These are phyloP conservation scores for Apotomis capreana DNA, from an alignment of 2,888 invertebrate genomes.

Conservation along the genomic window DNA sequence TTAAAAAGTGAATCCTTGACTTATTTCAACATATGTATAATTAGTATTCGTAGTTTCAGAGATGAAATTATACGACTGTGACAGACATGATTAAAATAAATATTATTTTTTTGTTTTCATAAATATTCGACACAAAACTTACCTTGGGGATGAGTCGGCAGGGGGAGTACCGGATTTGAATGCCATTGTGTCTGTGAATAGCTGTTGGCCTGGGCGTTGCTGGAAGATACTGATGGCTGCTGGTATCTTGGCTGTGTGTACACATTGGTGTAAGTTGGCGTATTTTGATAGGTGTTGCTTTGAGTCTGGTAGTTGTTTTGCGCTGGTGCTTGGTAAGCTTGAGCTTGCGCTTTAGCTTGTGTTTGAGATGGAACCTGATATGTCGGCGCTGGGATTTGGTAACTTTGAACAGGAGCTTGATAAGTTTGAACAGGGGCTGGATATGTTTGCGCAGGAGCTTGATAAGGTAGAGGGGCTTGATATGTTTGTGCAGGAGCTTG, in stretches of 20 bases:
- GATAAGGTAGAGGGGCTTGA: not conserved
- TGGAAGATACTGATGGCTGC: not conserved
- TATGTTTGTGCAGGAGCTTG: not conserved
- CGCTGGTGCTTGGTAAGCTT: conserved; percentile 2
- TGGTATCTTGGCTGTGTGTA: conserved; percentile 6
- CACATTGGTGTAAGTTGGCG: not conserved
- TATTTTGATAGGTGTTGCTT: not conserved
- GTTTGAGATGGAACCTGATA: not conserved
- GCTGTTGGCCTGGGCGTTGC: not conserved
- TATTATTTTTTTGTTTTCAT: no score
- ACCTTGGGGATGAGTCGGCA: conserved; percentile 26
- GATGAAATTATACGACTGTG: no score
- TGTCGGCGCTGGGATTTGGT: conserved; percentile 6
- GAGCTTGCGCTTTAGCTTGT: not conserved
- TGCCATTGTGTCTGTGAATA: conserved; percentile 3
- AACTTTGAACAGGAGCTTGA: conserved; percentile 9
- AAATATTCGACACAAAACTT: not conserved
- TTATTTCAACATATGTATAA: no score
- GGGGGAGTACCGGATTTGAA: not conserved
- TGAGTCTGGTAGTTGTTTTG: no score
- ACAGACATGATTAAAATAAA: not conserved
- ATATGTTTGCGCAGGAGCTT: not conserved
- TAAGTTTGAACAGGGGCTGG: conserved; percentile 5
- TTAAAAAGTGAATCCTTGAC: no score
- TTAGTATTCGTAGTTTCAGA: no score